Conservation (phyloP, 2,113 vertebrate genomes). For the Ptilonorhynchus violaceus region DNA sequence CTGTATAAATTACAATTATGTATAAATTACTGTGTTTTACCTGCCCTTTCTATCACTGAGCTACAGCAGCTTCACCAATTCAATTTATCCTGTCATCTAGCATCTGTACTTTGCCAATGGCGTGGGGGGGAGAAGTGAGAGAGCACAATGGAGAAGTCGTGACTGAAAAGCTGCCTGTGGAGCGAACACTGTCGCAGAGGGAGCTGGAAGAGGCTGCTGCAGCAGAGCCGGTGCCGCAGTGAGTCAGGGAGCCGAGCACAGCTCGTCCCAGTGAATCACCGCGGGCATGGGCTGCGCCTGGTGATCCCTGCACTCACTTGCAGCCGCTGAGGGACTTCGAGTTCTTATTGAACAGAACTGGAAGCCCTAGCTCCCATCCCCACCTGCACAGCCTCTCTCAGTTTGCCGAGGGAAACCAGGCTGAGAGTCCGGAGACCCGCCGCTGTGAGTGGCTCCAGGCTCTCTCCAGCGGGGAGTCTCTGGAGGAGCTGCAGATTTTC, state of each 20-base stretch:
- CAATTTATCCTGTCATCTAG: background rate
- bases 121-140: background rate
- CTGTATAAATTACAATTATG: background rate
- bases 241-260: background rate
- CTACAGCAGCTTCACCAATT: background rate
- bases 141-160: background rate
- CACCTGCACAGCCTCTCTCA: background rate
- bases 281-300: accelerated
- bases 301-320: background rate
- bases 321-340: background rate
- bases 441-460: background rate
- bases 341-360: background rate
- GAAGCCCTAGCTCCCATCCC: background rate
- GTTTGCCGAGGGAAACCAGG: background rate
- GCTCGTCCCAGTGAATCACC: background rate
- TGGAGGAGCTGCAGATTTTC: background rate
- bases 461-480: background rate
- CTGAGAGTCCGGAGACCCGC: background rate
- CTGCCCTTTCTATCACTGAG: background rate
- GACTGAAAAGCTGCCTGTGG: background rate
- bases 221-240: background rate
- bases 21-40: background rate
- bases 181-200: background rate
- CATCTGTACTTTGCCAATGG: background rate
- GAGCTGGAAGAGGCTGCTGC: background rate